Evolutionary conservation across 2,888 invertebrate genomes (phyloP).

Genomic region (Lagria hirta): DNA sequence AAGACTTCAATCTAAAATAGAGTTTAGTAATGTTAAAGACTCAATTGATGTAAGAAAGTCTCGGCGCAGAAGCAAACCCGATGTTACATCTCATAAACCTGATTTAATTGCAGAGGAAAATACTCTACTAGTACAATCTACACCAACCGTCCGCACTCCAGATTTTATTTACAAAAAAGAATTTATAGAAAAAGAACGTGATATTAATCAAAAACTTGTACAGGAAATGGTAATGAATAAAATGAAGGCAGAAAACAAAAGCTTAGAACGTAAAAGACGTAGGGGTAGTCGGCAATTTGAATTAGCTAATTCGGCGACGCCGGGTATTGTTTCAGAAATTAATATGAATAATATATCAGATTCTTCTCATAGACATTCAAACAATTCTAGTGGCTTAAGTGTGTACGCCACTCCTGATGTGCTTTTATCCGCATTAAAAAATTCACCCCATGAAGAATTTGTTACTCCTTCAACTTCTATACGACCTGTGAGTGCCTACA

Average conservation of each 20-base stretch:
- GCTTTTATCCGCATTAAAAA: slow-evolving; percentile 43
- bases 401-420: slow-evolving; percentile 44
- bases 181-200: slow-evolving; percentile 76
- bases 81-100: slow-evolving; percentile 42
- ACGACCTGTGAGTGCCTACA: slow-evolving; percentile 37
- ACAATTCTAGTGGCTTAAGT: slow-evolving; percentile 32
- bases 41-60: slow-evolving; percentile 67
- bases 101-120: slow-evolving; percentile 51
- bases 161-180: slow-evolving; percentile 55
- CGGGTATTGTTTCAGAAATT: slow-evolving; percentile 39
- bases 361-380: slow-evolving; percentile 26
- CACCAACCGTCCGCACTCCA: slow-evolving; percentile 36
- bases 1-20: slow-evolving; percentile 66
- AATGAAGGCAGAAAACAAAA: slow-evolving; percentile 67
- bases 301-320: slow-evolving; percentile 48
- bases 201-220: slow-evolving; percentile 80
- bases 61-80: slow-evolving; percentile 54
- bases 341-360: slow-evolving; percentile 28
- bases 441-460: slow-evolving; percentile 34
- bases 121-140: slow-evolving; percentile 47
- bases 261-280: slow-evolving; percentile 61
- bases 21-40: slow-evolving; percentile 70
- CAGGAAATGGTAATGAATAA: slow-evolving; percentile 82
- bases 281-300: slow-evolving; percentile 54
- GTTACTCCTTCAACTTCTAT: slow-evolving; percentile 32